Percentiles rank a stretch among this genome's conserved stretches.
Evolutionary conservation across 2,113 vertebrate genomes (phyloP).

Genomic region (Phalacrocorax brasilianus): DNA sequence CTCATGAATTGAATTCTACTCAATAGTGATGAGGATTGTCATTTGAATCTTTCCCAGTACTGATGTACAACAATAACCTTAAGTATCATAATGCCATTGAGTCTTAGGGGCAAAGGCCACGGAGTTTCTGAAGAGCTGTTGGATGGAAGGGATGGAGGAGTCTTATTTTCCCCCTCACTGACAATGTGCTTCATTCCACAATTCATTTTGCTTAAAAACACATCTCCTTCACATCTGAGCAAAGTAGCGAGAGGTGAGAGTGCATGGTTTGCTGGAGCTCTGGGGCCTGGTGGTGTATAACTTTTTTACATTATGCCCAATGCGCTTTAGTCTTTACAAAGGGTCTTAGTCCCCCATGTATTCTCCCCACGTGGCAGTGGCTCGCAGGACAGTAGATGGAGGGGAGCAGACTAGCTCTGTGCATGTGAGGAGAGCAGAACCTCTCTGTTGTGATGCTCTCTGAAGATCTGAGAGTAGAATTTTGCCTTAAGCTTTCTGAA

Average conservation of each 20-base stretch:
- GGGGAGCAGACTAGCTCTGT: background rate
- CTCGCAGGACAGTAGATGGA: background rate
- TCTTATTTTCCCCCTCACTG: background rate
- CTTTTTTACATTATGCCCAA: background rate
- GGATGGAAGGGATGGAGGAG: background rate
- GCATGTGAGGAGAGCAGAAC: background rate
- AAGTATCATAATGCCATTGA: background rate
- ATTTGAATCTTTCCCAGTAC: background rate
- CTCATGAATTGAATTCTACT: too few relatives aligned
- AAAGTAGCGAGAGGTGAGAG: background rate
- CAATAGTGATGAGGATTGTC: background rate
- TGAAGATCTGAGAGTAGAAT: background rate
- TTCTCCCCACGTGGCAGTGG: background rate
- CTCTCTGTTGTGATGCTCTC: background rate
- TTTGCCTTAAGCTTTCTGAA: constrained; percentile 23
- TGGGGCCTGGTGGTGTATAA: rapidly evolving
- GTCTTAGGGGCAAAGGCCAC: background rate
- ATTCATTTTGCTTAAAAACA: background rate
- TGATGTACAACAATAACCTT: too few relatives aligned
- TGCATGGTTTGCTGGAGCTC: background rate
- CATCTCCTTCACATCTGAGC: background rate
- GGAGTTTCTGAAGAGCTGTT: background rate
- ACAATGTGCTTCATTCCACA: background rate
- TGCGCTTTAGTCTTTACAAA: background rate
- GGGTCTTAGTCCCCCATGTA: background rate